Evolutionary conservation across 2,888 invertebrate species (phyloP), one percentile per base, ranked within the genome.

Genomic region (Tuta absoluta): DNA sequence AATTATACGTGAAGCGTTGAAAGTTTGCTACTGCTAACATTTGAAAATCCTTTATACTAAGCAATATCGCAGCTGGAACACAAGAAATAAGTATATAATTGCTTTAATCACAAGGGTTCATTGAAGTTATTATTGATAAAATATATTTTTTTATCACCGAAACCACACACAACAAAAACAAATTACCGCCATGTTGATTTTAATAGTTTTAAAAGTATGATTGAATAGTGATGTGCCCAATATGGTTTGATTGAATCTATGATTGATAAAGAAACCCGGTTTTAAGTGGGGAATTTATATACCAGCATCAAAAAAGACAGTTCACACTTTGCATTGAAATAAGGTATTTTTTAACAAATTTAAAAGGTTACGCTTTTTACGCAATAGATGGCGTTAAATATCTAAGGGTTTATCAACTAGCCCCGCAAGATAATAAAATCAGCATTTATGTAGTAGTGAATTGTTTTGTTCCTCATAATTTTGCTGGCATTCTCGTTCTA

Each of bases 121-220:
- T 45, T 45, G 8, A n/a, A 45, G 45, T 45, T n/a, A 45, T 7
- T 17, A 45, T 5, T 17, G n/a, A 7, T 45, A 17, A 45, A 45
- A 45, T 5, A n/a, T 5, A 11, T 45, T 45, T 45, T 45, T n/a
- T 1, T n/a, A 45, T n/a, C 17, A 45, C 45, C 17, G 51, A 48
- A n/a, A 45, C 49, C 17, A 28, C 62, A 49, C 17, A 28, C 62
- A 49, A 51, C 48, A 62, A 48, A 62, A 62, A 53, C 48, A 48
- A 49, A 62, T 49, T 4, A 12, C 49, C 48, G 28, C 28, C 37
- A 33, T 62, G 23, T 28, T 48, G 23, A 17, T 61, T 62, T 48
- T 33, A 33, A 23, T 53, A 23, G 23, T 21, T 53, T 23, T 23
- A 14, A 14, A 14, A 3, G 14, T 10, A 3, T 10, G 11, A 21